Evolutionary conservation across 2,113 vertebrate genomes (phyloP), one percentile per base, ranked within the genome.

Genomic region (Malurus melanocephalus): DNA sequence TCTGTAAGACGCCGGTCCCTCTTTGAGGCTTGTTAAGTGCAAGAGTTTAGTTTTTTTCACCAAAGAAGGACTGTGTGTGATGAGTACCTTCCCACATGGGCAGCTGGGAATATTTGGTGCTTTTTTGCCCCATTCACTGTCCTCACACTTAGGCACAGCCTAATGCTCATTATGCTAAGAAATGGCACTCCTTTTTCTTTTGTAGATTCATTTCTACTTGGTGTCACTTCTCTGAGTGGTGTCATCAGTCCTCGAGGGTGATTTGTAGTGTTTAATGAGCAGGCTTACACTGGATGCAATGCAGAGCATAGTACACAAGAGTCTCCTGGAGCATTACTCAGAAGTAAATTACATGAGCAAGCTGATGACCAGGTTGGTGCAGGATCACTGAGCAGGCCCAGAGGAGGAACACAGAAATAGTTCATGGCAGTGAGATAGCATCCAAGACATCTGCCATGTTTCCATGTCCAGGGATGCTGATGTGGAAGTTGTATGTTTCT

Each of bases 361-460:
- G 53, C 16, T 71, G 56, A 35, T 62, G 40, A 45, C 60, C 13
- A 7, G 48, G 12, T 43, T 61, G 15, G 32, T n/a, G 32, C 32
- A 26, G 19, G 17, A 42, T 52, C 43, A 22, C 14, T 21, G 6
- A 65, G 32, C 22, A 45, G 33, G 9, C 32, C 68, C n/a, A 28
- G 42, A 82, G 18, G 27, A 32, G 10, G 24, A 76, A 30, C 10
- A 48, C 28, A 30, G 32, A n/a, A 55, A 20, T 53, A 8, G 8
- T 52, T 45, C 3, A 5, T 27, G 15, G 13, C 15, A 52, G 27
- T 16, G 22, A 57, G 32, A 38, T 3, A 42, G 6, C 28, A 28
- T 82, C n/a, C 32, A 4, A 3, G 19, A 19, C 14, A 43, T 28
- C 7, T 2, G 2, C 12, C 5, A n/a, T 2, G 0, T 49, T 80